Evolutionary conservation across 1,140 invertebrate species (phyloP).

Genomic region (Drosophila orena): DNA sequence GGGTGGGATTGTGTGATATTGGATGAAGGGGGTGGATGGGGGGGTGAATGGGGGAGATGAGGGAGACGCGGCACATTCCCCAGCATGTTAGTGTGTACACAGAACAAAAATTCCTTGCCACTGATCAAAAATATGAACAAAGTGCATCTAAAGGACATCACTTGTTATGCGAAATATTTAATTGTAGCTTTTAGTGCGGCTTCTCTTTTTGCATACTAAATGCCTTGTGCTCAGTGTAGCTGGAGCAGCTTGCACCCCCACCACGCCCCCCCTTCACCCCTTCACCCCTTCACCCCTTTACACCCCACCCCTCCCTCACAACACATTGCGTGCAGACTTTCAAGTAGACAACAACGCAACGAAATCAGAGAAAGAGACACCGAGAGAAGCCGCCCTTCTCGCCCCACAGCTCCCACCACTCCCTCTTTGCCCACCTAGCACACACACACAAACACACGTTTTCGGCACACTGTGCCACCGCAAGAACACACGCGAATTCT

Average conservation of each 20-base stretch:
- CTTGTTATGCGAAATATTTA: too few relatives aligned
- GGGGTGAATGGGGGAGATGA: neutral
- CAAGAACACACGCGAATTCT: conserved; percentile 44
- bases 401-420: neutral
- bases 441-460: neutral
- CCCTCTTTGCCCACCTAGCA: neutral
- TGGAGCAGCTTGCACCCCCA: neutral
- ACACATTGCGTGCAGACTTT: conserved; percentile 71
- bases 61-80: neutral
- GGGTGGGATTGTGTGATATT: neutral
- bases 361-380: neutral
- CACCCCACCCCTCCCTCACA: neutral
- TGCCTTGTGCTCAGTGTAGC: neutral
- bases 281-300: too few relatives aligned
- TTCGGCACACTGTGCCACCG: conserved; percentile 46
- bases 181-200: too few relatives aligned
- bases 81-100: neutral
- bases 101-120: neutral
- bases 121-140: too few relatives aligned
- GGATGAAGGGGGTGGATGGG: neutral
- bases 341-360: conserved; percentile 43
- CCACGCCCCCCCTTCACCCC: neutral
- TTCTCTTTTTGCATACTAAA: too few relatives aligned
- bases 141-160: too few relatives aligned
- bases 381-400: neutral